Base-by-base conservation (phyloP, 2,797 vertebrate genomes). In the Anas acuta region DNA sequence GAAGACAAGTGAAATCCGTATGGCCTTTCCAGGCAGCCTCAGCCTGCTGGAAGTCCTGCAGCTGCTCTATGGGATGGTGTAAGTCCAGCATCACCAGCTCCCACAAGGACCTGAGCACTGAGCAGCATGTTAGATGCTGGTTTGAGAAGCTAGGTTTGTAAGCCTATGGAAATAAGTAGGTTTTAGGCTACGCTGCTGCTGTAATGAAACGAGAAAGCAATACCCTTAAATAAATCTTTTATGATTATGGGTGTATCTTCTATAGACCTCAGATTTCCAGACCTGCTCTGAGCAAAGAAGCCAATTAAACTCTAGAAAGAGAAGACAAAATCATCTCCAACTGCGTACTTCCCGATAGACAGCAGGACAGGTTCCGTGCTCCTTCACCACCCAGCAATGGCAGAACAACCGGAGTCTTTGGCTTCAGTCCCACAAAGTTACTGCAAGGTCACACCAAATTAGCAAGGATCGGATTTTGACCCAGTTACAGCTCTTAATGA, bases 91-190 rank as follows among this genome's bases (percentile, higher is more conserved):
- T 37, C 94, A 71, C 85, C 92, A 84, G 53, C 72, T 93, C 84
- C 54, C 15, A 73, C 70, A 91, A 91, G 92, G 95, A 84, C 60
- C 94, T 91, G 84, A 96, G 89, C 76, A 87, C 92, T 92, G 96
- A 97, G 81, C 66, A 93, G 74, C 65, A 81, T 22, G 61, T 87
- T 76, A 95, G 90, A 45, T 90, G 73, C 45, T 84, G 47, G 57
- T 53, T 92, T 97, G 96, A 97, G 96, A 97, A 96, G 60, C 87
- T 82, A 91, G 96, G 98, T 97, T 98, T 98, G 97, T 97, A 97
- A 98, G 97, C 95, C 85, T 95, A 56, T 94, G 96, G 97, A 98
- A 98, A 97, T n/a, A 97, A 94, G 96, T 96, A 94, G 93, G 93
- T 94, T 96, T 97, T 92, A 97, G 91, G 70, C 74, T 95, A 66